phyloP scores from a whole-genome alignment of 1,140 invertebrate genomes.

The Caenorhabditis elegans region DNA sequence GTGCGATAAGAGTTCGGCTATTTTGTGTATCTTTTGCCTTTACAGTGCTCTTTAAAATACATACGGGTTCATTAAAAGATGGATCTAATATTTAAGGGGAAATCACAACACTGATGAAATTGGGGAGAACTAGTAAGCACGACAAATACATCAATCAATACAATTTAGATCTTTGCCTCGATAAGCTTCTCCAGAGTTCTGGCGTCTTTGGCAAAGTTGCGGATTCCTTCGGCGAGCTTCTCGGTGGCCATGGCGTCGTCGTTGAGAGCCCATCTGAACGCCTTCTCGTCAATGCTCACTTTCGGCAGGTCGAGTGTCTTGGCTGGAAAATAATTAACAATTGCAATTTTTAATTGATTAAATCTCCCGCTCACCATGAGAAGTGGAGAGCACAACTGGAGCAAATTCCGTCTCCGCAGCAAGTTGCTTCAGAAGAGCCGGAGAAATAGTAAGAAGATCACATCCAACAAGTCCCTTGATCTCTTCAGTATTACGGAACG shows the following conservation, averaged over 20 bases:
- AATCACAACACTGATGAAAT: no score
- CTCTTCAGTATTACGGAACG: constrained; percentile 91
- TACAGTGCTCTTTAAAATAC: no score
- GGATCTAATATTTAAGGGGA: no score
- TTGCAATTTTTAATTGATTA: constrained; percentile 1
- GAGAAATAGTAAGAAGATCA: constrained; percentile 88
- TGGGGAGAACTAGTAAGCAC: neutral
- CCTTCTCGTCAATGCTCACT: constrained; percentile 77
- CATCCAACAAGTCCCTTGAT: constrained; percentile 92
- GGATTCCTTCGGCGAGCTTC: constrained; percentile 91
- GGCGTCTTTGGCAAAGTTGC: constrained; percentile 91
- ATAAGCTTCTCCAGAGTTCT: constrained; percentile 58
- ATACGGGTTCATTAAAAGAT: no score
- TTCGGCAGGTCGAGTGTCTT: constrained; percentile 69
- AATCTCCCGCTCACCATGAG: no score
- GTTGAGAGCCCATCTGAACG: constrained; percentile 90
- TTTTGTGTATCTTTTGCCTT: no score
- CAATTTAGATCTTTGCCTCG: neutral
- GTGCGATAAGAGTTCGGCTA: no score
- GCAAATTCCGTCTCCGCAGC: constrained; percentile 57
- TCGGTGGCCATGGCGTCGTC: constrained; percentile 98
- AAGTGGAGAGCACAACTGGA: constrained; percentile 47
- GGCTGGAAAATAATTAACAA: constrained; percentile 68
- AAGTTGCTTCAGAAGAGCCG: constrained; percentile 59
- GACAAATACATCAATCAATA: neutral